Percentiles rank a stretch among this genome's conserved stretches.
These are phyloP conservation scores for Drosophila arizonae DNA, from an alignment of 1,140 invertebrate species.

Conservation along the genomic window DNA sequence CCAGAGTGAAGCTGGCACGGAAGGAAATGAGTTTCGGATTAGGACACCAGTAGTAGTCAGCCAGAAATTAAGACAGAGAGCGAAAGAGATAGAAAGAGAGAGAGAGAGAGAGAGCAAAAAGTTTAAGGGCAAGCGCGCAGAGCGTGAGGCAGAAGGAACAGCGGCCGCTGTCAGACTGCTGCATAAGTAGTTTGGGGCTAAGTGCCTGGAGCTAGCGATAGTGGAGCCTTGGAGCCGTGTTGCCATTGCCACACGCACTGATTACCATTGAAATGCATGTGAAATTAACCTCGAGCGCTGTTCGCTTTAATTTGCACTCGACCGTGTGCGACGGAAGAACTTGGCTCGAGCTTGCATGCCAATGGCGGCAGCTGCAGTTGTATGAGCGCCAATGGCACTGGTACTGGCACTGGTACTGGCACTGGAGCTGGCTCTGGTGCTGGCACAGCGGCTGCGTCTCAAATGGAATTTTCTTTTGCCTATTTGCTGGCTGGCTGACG, in stretches of 20 bases:
- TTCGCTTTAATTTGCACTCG: conserved; percentile 77
- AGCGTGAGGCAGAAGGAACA: conserved; percentile 26
- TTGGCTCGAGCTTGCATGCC: conserved; percentile 50
- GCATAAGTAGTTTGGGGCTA: conserved; percentile 72
- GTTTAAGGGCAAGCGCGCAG: conserved; percentile 1
- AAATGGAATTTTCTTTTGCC: conserved; percentile 78
- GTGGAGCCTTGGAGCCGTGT: background rate
- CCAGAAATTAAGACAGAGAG: conserved; percentile 1
- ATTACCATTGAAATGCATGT: conserved; percentile 78
- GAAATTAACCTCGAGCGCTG: conserved; percentile 76
- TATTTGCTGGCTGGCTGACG: conserved; percentile 70
- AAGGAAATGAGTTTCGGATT: conserved; percentile 80
- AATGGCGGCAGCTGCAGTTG: conserved; percentile 22
- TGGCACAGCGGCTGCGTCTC: conserved; percentile 36
- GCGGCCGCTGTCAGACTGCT: conserved; percentile 54
- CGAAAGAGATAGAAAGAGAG: background rate
- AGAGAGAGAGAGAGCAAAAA: background rate
- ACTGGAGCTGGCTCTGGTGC: too few species aligned
- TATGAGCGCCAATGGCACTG: background rate
- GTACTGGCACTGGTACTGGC: too few species aligned
- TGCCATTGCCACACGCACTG: conserved; percentile 68
- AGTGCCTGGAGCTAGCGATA: conserved; percentile 49
- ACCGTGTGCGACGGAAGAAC: conserved; percentile 52
- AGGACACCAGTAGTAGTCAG: conserved; percentile 57
- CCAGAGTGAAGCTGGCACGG: conserved; percentile 44